Percentiles rank a stretch among this genome's conserved stretches.
Conservation (phyloP, 2,797 vertebrate genomes). For the Pseudochirops cupreus region DNA sequence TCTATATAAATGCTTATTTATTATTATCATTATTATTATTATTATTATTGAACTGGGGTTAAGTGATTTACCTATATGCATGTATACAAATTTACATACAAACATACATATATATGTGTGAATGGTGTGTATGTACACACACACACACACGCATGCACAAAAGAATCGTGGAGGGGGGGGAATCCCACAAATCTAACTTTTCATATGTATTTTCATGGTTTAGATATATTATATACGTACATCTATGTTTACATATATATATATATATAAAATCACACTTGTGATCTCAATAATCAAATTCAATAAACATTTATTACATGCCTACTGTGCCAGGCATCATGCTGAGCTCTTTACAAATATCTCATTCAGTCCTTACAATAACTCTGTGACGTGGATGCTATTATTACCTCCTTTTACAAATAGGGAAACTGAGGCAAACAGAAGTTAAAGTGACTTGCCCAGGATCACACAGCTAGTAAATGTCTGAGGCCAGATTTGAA, state of each 20-base stretch:
- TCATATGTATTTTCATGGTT: not conserved
- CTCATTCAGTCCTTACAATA: not conserved
- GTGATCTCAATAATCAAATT: not conserved
- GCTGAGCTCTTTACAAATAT: not conserved
- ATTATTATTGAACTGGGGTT: not conserved
- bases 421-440: not conserved
- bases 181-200: not conserved
- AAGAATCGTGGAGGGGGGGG: fast-evolving
- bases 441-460: not conserved
- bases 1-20: not conserved
- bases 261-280: not conserved
- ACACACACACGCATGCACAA: not conserved
- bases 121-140: too few relatives aligned
- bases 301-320: not conserved
- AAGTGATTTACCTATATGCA: not conserved
- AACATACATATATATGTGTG: not conserved
- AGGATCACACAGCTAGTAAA: not conserved
- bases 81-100: not conserved
- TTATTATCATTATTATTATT: not conserved
- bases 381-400: not conserved
- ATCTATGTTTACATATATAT: not conserved
- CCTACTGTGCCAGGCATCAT: not conserved
- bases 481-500: not conserved
- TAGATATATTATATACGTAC: not conserved
- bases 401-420: not conserved